These are phyloP conservation scores for Aphaenogaster ashmeadi DNA, from an alignment of 1,140 invertebrate genomes.

Conservation along the genomic window DNA sequence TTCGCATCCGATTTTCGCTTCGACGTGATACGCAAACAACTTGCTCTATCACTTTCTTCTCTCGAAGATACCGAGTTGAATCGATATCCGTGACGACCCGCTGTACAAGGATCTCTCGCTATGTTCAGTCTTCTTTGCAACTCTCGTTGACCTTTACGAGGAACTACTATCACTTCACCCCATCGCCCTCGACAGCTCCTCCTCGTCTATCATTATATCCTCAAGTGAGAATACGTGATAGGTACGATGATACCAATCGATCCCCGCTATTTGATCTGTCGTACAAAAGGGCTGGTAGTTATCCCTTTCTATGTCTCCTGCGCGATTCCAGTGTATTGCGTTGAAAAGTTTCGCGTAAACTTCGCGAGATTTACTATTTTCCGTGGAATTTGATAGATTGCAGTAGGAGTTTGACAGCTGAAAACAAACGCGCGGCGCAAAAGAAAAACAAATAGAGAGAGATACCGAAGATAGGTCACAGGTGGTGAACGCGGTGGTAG, in stretches of 20 bases:
- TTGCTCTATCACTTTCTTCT: neutral
- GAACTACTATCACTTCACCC: neutral
- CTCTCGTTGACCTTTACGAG: constrained; percentile 8
- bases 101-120: neutral
- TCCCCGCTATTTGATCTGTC: neutral
- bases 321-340: constrained; percentile 13
- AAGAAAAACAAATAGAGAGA: constrained; percentile 22
- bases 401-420: constrained; percentile 55
- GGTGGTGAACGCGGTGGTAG: constrained; percentile 35
- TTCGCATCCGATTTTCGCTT: constrained; percentile 14
- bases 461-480: constrained; percentile 36
- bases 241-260: neutral
- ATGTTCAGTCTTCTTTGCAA: constrained; percentile 6
- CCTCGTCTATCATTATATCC: constrained; percentile 19
- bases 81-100: constrained; percentile 12
- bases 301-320: neutral
- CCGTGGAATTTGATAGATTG: constrained; percentile 70
- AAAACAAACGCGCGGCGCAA: constrained; percentile 29
- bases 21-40: constrained; percentile 9
- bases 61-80: neutral
- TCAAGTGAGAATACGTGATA: neutral
- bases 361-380: constrained; percentile 19
- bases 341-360: constrained; percentile 31
- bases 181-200: neutral
- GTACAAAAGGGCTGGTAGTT: neutral